Evolutionary conservation across 1,140 invertebrate species (phyloP), one percentile per base, ranked within the genome.

Genomic region (Drosophila lacteicornis): DNA sequence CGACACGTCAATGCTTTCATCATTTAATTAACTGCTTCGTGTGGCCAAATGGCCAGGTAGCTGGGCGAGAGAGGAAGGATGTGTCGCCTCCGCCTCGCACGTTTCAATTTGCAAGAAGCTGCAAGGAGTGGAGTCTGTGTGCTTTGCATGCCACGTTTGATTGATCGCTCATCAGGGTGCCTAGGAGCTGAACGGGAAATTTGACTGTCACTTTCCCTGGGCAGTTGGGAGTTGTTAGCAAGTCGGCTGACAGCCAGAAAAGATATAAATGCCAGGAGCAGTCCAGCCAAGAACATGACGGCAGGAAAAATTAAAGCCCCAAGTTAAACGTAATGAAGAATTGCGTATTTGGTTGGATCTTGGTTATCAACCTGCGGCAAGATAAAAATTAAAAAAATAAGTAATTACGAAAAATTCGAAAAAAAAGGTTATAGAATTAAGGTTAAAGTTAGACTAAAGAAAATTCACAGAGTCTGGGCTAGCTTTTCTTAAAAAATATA

Each of bases 11-110:
- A 90, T 90, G 84, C 85, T 75, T 90, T 88, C 85, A 88, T 90
- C 84, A 88, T 88, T 88, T 88, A 88, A 88, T 88, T 88, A 88
- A 88, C 85, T 88, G 84, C 76, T 88, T 78, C 77, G 80, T 88
- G 66, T 38, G 50, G 49, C 69, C 50, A 43, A 73, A 59, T 65
- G 53, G 49, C 61, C 43, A 79, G 74, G 19, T 57, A 45, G 66
- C 40, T 65, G n/a, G 19, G 6, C n/a, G 22, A n/a, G 27, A 47
- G 36, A 13, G 58, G 53, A 49, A 36, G 60, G 30, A 46, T 73
- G 60, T 51, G 43, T 74, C 49, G 36, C 47, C n/a, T 53, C 45
- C 47, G 63, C 81, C 47, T 67, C 59, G 62, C 47, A 66, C 53
- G 61, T 70, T 62, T 66, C 61, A 40, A 58, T 65, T 58, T 45